Conservation (phyloP, 2,797 vertebrate species). For the Oreortyx pictus region DNA sequence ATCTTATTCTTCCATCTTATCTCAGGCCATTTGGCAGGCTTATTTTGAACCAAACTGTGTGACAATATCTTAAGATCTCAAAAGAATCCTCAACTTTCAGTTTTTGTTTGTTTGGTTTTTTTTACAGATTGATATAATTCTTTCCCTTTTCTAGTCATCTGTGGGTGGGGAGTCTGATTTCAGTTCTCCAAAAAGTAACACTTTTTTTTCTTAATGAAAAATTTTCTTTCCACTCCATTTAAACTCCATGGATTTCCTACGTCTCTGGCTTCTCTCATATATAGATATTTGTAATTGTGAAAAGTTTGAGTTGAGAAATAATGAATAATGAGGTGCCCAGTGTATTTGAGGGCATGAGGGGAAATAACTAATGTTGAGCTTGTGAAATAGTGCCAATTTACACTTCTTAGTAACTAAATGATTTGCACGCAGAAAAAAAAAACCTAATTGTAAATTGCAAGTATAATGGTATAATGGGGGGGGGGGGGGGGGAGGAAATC, state of each 20-base stretch:
- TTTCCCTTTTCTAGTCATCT: neutral
- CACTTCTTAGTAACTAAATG: neutral
- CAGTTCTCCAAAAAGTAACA: neutral
- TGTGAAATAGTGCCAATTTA: neutral
- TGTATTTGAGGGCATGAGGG: fast-evolving
- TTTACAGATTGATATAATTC: neutral
- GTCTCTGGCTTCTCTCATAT: neutral
- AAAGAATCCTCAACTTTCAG: neutral
- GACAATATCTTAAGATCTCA: neutral
- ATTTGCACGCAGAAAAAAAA: neutral
- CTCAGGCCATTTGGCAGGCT: neutral
- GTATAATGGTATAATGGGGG: too few relatives aligned
- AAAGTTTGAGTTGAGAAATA: neutral
- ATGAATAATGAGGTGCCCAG: neutral
- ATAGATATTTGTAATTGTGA: neutral
- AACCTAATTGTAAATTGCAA: neutral
- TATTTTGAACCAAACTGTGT: neutral
- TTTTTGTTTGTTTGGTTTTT: too few relatives aligned
- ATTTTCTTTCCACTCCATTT: neutral
- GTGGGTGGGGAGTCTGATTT: neutral
- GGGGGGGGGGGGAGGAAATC: too few relatives aligned
- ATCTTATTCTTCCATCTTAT: neutral
- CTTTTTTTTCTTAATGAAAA: neutral
- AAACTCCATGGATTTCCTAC: neutral
- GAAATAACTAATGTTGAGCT: neutral